Conservation (phyloP, 2,888 invertebrate species). For the Ptilodon capucinus region DNA sequence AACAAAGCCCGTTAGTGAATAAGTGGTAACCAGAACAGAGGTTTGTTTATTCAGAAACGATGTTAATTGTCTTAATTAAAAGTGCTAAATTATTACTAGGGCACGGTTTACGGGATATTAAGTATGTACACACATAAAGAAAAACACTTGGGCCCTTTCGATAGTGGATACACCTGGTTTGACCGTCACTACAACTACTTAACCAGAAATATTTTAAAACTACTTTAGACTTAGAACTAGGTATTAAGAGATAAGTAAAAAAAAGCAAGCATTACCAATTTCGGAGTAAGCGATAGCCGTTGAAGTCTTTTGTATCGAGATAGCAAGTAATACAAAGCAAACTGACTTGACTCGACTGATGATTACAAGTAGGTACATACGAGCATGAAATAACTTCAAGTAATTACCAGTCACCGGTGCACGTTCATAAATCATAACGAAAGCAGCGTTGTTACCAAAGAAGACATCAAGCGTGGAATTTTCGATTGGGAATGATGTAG, state of each 20-base stretch:
- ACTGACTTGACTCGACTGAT: conserved; percentile 13
- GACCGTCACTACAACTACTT: too few species aligned
- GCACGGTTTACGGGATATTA: conserved; percentile 23
- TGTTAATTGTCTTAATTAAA: conserved; percentile 49
- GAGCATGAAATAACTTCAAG: conserved; percentile 41
- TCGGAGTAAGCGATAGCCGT: conserved; percentile 15
- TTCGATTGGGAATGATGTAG: conserved; percentile 70
- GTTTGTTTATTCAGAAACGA: conserved; percentile 31
- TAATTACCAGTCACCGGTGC: conserved; percentile 51
- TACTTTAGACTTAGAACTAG: too few species aligned
- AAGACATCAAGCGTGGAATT: conserved; percentile 75
- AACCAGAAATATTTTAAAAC: too few species aligned
- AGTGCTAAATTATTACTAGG: conserved; percentile 42
- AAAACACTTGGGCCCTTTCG: too few species aligned
- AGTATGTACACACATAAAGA: conserved; percentile 7
- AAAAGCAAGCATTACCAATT: background rate
- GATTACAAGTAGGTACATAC: conserved; percentile 15
- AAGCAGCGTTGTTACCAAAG: conserved; percentile 65
- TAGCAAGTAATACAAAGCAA: conserved; percentile 1
- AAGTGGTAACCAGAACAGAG: conserved; percentile 36
- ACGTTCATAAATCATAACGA: conserved; percentile 71
- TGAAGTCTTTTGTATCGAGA: conserved; percentile 30
- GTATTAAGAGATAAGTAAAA: too few species aligned
- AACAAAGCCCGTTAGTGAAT: conserved; percentile 25
- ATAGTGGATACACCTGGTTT: too few species aligned